Percentiles rank a stretch among this genome's conserved stretches.
Evolutionary conservation across 2,797 vertebrate species (phyloP).

Genomic region (Gambusia yucatana): DNA sequence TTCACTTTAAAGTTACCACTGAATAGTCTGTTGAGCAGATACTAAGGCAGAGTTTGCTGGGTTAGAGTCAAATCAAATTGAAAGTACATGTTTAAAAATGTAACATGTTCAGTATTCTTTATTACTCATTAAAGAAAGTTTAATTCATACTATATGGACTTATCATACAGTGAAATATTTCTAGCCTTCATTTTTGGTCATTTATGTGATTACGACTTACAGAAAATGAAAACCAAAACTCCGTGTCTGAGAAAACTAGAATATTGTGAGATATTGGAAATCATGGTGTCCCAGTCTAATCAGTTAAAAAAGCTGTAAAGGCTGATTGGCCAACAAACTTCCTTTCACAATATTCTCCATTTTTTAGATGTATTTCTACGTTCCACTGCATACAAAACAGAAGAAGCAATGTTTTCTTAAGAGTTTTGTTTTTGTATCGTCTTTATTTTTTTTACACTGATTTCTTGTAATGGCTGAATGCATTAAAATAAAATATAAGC

Average conservation of each 20-base stretch:
- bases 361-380: background rate
- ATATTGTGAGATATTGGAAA: background rate
- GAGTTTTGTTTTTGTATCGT: constrained; percentile 12
- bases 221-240: background rate
- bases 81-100: background rate
- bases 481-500: constrained; percentile 34
- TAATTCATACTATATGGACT: background rate
- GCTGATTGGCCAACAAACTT: too few relatives aligned
- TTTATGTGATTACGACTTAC: background rate
- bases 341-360: background rate
- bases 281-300: background rate
- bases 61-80: constrained; percentile 7
- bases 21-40: constrained; percentile 64
- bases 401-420: background rate
- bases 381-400: constrained; percentile 9
- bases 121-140: background rate
- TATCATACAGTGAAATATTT: background rate
- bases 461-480: constrained; percentile 40
- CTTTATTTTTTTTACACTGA: constrained; percentile 26
- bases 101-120: background rate
- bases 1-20: background rate
- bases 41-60: constrained; percentile 7
- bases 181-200: background rate
- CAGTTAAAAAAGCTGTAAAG: background rate
- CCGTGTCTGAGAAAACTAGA: background rate